These are phyloP conservation scores for Sebastes vulpes DNA, from an alignment of 2,797 vertebrate species.

Conservation along the genomic window DNA sequence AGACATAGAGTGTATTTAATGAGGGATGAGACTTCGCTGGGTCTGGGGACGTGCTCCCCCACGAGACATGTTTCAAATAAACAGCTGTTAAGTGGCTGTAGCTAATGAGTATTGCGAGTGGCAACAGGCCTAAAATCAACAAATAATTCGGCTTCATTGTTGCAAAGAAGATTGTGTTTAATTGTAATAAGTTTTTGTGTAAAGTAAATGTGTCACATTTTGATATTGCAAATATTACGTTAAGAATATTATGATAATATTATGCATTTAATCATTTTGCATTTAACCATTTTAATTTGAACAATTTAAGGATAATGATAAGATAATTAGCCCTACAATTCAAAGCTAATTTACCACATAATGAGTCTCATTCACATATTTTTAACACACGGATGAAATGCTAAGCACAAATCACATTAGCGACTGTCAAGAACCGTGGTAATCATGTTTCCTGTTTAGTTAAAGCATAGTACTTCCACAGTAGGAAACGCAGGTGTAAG, in stretches of 20 bases:
- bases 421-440: not conserved
- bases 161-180: not conserved
- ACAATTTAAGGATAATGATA: not conserved
- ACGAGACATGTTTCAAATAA: conserved; percentile 29
- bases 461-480: not conserved
- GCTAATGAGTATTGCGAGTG: conserved; percentile 18
- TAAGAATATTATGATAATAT: not conserved
- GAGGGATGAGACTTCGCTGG: conserved; percentile 6
- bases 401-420: not conserved
- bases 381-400: not conserved
- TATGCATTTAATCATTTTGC: not conserved
- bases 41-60: not conserved
- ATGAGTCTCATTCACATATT: not conserved
- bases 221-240: not conserved
- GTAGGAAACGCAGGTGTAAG: not conserved
- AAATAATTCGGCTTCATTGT: conserved; percentile 12
- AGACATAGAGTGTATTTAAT: conserved; percentile 41
- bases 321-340: not conserved
- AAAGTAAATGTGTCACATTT: not conserved
- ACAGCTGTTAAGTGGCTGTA: conserved; percentile 20
- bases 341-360: not conserved
- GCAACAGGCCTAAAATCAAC: conserved; percentile 15
- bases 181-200: not conserved
- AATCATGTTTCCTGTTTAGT: not conserved
- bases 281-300: not conserved